Percentiles rank a stretch among this genome's conserved stretches.
Conservation (phyloP, 2,888 invertebrate species). For the Coleophora deauratella region DNA sequence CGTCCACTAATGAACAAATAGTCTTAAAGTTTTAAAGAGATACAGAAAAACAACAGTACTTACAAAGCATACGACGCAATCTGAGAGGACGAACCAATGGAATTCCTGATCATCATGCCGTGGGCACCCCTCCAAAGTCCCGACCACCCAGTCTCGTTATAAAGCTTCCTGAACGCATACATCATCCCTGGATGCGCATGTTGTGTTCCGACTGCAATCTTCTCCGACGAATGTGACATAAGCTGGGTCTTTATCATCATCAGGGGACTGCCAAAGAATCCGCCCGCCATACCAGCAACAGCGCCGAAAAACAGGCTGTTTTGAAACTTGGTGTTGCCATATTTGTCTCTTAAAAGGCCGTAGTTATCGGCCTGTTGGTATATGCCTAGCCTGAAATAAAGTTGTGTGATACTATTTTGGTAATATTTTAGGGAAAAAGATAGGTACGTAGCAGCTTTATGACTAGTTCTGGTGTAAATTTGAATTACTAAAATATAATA, state of each 20-base stretch:
- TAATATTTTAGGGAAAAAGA: too few species aligned
- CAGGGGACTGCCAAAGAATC: constrained; percentile 87
- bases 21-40: neutral
- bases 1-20: too few species aligned
- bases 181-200: constrained; percentile 82
- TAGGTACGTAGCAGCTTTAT: too few species aligned
- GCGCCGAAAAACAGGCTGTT: constrained; percentile 84
- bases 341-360: constrained; percentile 74
- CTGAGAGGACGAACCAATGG: constrained; percentile 89
- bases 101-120: constrained; percentile 83
- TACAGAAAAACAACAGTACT: constrained; percentile 22
- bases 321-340: constrained; percentile 78
- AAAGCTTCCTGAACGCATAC: constrained; percentile 77
- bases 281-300: constrained; percentile 84
- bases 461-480: too few species aligned
- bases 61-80: constrained; percentile 82
- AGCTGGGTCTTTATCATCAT: constrained; percentile 93
- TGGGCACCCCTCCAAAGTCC: constrained; percentile 83
- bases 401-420: neutral
- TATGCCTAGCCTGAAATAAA: constrained; percentile 76
- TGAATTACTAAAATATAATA: too few species aligned
- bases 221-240: constrained; percentile 82
- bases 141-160: constrained; percentile 68
- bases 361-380: constrained; percentile 82
- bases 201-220: constrained; percentile 92